A percentile compares a stretch with the other conserved stretches of the same genome.
Conservation (phyloP, 2,797 vertebrate genomes). For the Poecilia gillii region DNA sequence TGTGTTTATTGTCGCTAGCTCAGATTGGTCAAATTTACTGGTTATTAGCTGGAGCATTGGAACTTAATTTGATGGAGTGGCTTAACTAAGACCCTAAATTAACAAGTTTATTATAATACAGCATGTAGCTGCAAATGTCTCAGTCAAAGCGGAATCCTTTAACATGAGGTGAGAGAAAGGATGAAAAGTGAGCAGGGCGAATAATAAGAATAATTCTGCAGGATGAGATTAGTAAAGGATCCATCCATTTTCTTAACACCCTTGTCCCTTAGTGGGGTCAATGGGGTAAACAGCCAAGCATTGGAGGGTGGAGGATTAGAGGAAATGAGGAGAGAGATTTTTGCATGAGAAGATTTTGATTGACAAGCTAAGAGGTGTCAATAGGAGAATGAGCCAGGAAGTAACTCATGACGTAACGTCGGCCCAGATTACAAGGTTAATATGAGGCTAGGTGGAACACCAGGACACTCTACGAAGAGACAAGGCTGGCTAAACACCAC, state of each 20-base stretch:
- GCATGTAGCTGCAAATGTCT: background rate
- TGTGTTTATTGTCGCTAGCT: background rate
- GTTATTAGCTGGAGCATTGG: background rate
- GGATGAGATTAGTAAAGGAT: background rate
- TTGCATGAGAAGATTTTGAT: too few relatives aligned
- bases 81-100: background rate
- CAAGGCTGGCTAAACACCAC: too few relatives aligned
- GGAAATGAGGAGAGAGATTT: background rate
- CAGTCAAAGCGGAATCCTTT: background rate
- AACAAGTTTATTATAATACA: background rate
- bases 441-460: too few relatives aligned
- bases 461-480: too few relatives aligned
- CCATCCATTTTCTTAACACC: too few relatives aligned
- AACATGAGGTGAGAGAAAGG: background rate
- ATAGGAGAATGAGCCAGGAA: background rate
- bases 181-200: background rate
- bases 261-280: too few relatives aligned
- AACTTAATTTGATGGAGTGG: background rate
- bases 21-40: background rate
- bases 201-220: background rate
- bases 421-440: too few relatives aligned
- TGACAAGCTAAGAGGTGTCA: background rate
- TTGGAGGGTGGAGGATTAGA: background rate
- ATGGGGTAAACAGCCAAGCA: background rate
- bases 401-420: too few relatives aligned